These are phyloP conservation scores for Araneus ventricosus DNA, from an alignment of 1,140 invertebrate genomes.

Conservation along the genomic window DNA sequence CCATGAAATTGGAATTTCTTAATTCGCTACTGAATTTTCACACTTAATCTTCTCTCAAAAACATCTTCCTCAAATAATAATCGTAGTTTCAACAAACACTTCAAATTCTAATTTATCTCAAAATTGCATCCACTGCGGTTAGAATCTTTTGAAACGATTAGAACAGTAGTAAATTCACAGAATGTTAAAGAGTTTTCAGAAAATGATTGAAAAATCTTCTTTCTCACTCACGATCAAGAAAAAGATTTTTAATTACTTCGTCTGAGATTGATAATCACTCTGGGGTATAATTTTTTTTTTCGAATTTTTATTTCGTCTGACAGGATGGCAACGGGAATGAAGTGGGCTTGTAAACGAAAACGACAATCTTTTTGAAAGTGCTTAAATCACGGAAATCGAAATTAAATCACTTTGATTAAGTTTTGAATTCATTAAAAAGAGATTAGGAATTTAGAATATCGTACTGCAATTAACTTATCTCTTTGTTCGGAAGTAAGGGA, in stretches of 20 bases:
- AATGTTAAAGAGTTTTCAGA: neutral
- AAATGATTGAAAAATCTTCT: constrained; percentile 38
- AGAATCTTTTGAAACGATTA: neutral
- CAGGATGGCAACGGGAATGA: constrained; percentile 24
- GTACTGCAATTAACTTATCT: neutral
- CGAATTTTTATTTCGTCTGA: neutral
- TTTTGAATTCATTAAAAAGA: constrained; percentile 23
- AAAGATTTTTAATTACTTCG: constrained; percentile 34
- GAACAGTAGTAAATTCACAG: constrained; percentile 2
- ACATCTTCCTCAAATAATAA: neutral
- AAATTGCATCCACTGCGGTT: neutral
- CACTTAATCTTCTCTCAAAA: neutral
- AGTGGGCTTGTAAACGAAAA: constrained; percentile 19
- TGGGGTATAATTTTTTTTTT: neutral
- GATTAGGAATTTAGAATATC: neutral
- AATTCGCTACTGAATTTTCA: neutral
- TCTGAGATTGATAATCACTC: constrained; percentile 30
- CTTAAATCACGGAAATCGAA: constrained; percentile 16
- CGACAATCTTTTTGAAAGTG: neutral
- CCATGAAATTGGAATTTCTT: neutral
- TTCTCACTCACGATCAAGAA: neutral
- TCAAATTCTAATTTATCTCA: constrained; percentile 23
- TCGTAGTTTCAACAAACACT: constrained; percentile 15
- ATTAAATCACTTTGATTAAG: constrained; percentile 38
- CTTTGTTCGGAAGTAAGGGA: neutral